These are phyloP conservation scores for Heterotilapia buettikoferi DNA, from an alignment of 2,113 vertebrate genomes.

Conservation along the genomic window DNA sequence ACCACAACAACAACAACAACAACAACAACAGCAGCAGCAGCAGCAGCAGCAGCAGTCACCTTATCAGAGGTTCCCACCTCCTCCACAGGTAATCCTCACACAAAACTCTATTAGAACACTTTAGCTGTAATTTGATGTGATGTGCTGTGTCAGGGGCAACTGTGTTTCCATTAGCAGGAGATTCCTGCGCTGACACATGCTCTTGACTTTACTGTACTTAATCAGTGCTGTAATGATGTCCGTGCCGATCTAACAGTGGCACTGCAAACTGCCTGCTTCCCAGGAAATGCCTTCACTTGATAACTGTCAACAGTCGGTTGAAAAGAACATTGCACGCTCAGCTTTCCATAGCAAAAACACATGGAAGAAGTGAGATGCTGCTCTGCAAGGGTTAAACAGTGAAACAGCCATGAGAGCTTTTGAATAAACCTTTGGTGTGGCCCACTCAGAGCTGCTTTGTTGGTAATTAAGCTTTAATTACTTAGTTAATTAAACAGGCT, in stretches of 20 bases:
- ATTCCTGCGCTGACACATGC: background rate
- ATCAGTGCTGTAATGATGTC: background rate
- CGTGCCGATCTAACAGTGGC: background rate
- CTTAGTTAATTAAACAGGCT: background rate
- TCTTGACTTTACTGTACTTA: background rate
- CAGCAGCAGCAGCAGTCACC: conserved; percentile 79
- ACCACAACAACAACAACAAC: conserved; percentile 61
- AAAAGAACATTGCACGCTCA: background rate
- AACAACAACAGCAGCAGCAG: conserved; percentile 70
- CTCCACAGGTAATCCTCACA: conserved; percentile 81
- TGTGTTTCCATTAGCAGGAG: background rate
- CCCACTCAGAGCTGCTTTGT: background rate
- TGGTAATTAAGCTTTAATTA: background rate
- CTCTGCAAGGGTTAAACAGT: background rate
- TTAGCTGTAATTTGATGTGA: background rate
- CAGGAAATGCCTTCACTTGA: background rate
- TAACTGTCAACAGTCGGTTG: background rate
- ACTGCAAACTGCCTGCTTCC: background rate
- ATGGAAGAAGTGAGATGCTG: background rate
- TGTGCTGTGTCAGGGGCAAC: background rate
- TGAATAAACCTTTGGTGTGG: background rate
- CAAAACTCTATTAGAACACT: background rate
- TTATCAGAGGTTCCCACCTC: conserved; percentile 93
- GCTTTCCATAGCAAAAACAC: background rate
- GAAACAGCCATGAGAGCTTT: background rate